Percentiles rank a stretch among this genome's conserved stretches.
These are phyloP conservation scores for Etheostoma nigrum DNA, from an alignment of 2,797 vertebrate genomes.

Conservation along the genomic window DNA sequence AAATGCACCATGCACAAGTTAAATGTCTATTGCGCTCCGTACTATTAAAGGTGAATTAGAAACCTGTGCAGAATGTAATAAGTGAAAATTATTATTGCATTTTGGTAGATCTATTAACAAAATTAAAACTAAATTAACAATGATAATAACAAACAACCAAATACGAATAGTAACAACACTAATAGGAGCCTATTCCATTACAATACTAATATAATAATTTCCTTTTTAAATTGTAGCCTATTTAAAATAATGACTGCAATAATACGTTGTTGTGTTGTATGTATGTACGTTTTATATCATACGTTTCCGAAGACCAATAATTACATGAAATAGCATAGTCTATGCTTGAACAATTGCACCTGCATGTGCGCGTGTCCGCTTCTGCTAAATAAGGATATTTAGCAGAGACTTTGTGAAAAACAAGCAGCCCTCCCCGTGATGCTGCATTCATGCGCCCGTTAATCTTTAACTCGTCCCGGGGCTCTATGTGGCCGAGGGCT, in stretches of 20 bases:
- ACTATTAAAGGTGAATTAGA: not conserved
- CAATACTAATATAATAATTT: too few species aligned
- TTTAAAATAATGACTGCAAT: too few species aligned
- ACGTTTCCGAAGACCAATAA: not conserved
- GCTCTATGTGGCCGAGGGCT: constrained; percentile 20
- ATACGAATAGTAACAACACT: too few species aligned
- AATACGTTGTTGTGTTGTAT: too few species aligned
- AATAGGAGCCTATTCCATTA: too few species aligned
- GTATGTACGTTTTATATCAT: not conserved
- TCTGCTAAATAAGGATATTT: not conserved
- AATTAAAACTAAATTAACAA: too few species aligned
- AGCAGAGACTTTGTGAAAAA: constrained; percentile 16
- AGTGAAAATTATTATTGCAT: too few species aligned
- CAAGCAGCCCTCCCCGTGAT: constrained; percentile 20
- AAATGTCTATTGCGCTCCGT: not conserved
- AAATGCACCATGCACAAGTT: not conserved
- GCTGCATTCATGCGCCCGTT: constrained; percentile 51
- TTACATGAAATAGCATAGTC: not conserved
- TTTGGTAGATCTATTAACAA: too few species aligned
- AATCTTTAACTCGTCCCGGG: constrained; percentile 68
- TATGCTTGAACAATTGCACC: not conserved
- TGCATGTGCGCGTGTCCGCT: not conserved
- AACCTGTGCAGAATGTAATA: not conserved
- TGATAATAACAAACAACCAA: too few species aligned
- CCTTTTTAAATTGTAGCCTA: too few species aligned